Conservation (phyloP, 2,113 vertebrate genomes). For the Dromaius novaehollandiae region DNA sequence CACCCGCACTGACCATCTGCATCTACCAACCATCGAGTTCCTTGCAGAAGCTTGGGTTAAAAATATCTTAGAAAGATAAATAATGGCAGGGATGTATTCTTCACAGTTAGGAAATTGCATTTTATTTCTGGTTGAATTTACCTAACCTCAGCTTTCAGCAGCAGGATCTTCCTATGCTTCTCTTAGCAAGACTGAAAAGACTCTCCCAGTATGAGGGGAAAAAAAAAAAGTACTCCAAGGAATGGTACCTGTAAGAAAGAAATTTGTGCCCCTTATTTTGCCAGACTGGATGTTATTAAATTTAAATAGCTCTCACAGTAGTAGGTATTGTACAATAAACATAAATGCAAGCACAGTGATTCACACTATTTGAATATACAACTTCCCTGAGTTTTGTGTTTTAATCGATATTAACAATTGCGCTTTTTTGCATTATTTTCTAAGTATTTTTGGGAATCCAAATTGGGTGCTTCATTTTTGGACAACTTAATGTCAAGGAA, state of each 20-base stretch:
- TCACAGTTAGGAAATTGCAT: background rate
- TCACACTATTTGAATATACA: background rate
- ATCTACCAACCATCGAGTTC: background rate
- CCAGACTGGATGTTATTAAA: background rate
- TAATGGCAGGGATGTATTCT: background rate
- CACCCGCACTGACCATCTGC: background rate
- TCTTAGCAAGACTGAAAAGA: background rate
- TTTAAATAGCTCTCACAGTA: background rate
- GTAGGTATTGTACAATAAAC: background rate
- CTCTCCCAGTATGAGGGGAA: background rate
- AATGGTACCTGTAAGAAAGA: background rate
- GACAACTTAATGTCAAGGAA: background rate
- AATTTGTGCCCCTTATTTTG: background rate
- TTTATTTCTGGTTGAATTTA: background rate
- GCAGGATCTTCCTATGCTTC: background rate
- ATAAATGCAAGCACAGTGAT: background rate
- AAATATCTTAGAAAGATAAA: background rate
- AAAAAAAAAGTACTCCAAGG: background rate
- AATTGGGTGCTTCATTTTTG: background rate
- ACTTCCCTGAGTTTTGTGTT: background rate
- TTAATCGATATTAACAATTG: background rate
- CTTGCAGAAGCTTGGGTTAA: background rate
- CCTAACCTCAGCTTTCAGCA: background rate
- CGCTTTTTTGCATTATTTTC: background rate
- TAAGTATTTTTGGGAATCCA: background rate